Evolutionary conservation across 1,140 invertebrate genomes (phyloP), one percentile per base, ranked within the genome.

Genomic region (Pantala flavescens): DNA sequence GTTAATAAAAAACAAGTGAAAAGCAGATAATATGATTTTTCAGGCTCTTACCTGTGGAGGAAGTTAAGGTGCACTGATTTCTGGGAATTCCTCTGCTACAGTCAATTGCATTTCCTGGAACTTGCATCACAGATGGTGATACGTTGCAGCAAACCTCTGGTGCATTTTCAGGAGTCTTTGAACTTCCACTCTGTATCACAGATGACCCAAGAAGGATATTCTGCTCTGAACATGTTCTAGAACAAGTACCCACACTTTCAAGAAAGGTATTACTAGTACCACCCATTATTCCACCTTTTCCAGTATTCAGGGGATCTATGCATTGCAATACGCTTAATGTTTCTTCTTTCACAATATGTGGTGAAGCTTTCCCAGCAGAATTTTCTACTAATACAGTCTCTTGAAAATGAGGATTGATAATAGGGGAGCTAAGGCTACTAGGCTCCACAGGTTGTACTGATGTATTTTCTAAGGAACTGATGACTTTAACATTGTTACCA

Each of bases 201-300:
- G 49, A 7, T n/a, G 43, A 43, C 24, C 5, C 75, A 70, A 28
- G 81, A 79, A 23, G 12, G 24, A 71, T 28, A 43, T 23, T 70
- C 14, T 80, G 79, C 11, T 76, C 73, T 49, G 71, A 76, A 21
- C 76, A 3, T 74, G 75, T 24, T 77, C 78, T 63, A 19, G 55
- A 77, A 21, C 77, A 71, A 71, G 24, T 78, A 74, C 74, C 80
- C 23, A 70, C 24, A 70, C 63, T 74, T 63, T 63, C 49, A 63
- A 63, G 14, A 21, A 19, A 63, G n/a, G 49, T 63, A 19, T 63
- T 63, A 12, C 49, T 63, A 63, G 12, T 12, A 16, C 71, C 49
- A 16, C 71, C 49, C 12, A 63, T 63, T 5, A 63, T 63, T 21
- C 49, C 49, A 63, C 16, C 49, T 63, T 63, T 63, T 21, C 49